phyloP scores from a whole-genome alignment of 2,888 invertebrate genomes.

The Seladonia tumulorum region DNA sequence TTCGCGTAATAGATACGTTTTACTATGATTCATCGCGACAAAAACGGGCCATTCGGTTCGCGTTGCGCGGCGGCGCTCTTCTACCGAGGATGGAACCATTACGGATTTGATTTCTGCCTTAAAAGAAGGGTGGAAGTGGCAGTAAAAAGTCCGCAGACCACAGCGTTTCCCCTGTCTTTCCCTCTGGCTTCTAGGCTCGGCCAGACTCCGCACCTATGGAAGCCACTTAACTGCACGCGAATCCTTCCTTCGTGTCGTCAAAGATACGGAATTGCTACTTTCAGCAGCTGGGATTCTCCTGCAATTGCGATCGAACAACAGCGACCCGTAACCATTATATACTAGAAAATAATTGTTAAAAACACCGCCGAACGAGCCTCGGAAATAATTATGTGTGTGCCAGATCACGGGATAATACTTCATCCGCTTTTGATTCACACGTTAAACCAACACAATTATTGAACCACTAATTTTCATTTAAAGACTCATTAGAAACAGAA shows the following conservation, averaged over 20 bases:
- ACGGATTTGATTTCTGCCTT: constrained; percentile 71
- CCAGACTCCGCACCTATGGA: constrained; percentile 25
- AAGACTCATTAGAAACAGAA: too few species aligned
- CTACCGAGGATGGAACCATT: constrained; percentile 65
- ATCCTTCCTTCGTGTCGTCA: constrained; percentile 15
- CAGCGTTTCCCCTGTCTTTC: constrained; percentile 64
- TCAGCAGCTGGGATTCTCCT: neutral
- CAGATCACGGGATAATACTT: too few species aligned
- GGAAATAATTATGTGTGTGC: too few species aligned
- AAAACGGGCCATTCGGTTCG: constrained; percentile 27
- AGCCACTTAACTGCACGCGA: constrained; percentile 44
- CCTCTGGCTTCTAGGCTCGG: constrained; percentile 13
- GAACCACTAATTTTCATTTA: too few species aligned
- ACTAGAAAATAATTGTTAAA: neutral
- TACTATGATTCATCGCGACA: constrained; percentile 15
- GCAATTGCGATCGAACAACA: neutral
- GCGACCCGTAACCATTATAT: neutral
- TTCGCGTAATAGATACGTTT: constrained; percentile 44
- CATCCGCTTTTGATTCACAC: too few species aligned
- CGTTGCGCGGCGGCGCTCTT: neutral
- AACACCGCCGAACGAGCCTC: neutral
- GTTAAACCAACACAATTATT: too few species aligned
- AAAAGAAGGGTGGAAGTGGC: constrained; percentile 64
- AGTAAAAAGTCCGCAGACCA: constrained; percentile 67
- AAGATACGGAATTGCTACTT: constrained; percentile 18